Base-by-base conservation (phyloP, 35 echinoderm and acorn worm genomes). In the Holothuria glaberrima region DNA sequence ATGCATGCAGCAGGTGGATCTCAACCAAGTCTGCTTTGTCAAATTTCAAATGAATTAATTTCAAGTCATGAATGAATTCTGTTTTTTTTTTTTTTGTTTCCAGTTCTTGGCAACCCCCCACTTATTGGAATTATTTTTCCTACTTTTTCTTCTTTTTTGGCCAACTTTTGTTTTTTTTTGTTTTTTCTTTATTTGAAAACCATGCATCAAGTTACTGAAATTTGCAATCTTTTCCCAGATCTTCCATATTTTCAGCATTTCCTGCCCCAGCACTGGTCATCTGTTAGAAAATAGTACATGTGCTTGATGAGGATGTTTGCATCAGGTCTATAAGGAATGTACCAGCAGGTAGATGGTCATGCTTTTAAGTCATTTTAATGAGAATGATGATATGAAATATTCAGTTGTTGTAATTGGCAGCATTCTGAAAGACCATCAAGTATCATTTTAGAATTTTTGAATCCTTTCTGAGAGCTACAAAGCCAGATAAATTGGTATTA, bases 211-310 rank as follows among this genome's bases (percentile, higher is more conserved):
- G 74, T 48, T 48, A 52, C 74, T 78, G 74, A 78, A 78, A 78
- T 78, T 52, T 78, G 74, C 74, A 78, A 78, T 78, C 44, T 78
- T n/a, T 54, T 78, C 29, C 36, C 44, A 48, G 71, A 45, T 75
- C 6, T 78, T 48, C 22, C 36, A 78, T 48, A 78, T 78, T 78
- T 78, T 78, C 74, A 78, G 74, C 74, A 48, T 38, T 38, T 33
- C 9, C 44, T 41, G 34, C 33, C 50, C 36, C 50, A 54, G 50
- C 13, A 54, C 50, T 54, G 50, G 50, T 9, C 50, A 54, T 14
- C 12, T 12, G 50, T 54, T 2, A 14, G 50, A 54, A 9, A 54
- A 54, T 5, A 14, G 12, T 17, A 31, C 22, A 16, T 78, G 10
- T 52, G 6, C 29, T 48, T 56, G 44, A 26, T 17, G 6, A 36